A percentile compares a stretch with the other conserved stretches of the same genome.
Conservation (phyloP, 2,113 vertebrate genomes). For the Empidonax traillii region DNA sequence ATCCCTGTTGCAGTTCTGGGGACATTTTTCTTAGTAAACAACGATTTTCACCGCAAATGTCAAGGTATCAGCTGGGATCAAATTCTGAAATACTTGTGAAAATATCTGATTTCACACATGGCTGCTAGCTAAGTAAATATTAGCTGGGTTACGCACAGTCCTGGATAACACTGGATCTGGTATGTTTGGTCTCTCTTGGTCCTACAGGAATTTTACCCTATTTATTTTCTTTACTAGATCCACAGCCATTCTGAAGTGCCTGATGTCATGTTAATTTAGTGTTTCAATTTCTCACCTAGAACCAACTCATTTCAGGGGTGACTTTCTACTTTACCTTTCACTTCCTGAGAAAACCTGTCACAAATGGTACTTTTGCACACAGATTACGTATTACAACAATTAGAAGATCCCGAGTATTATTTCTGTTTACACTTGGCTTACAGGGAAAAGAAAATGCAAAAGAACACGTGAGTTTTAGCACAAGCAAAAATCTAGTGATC, state of each 20-base stretch:
- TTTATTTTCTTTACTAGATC: not conserved
- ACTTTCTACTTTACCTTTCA: not conserved
- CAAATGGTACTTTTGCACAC: not conserved
- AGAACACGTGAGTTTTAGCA: not conserved
- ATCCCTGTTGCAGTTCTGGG: not conserved
- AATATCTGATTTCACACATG: slow-evolving; percentile 31
- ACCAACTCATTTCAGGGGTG: not conserved
- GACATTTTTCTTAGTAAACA: slow-evolving; percentile 30
- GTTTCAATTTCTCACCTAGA: not conserved
- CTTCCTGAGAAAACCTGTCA: not conserved
- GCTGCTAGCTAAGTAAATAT: slow-evolving; percentile 30
- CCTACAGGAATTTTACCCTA: not conserved
- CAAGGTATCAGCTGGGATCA: not conserved
- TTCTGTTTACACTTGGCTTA: slow-evolving; percentile 18
- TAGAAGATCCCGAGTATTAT: not conserved
- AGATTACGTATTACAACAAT: not conserved
- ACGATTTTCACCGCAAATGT: slow-evolving; percentile 9
- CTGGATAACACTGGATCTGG: not conserved
- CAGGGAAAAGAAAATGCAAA: not conserved
- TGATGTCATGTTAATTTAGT: slow-evolving; percentile 12
- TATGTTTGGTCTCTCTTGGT: not conserved
- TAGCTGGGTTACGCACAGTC: not conserved
- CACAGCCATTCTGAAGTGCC: not conserved
- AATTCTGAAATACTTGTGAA: slow-evolving; percentile 49
- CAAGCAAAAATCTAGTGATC: slow-evolving; percentile 10